Conservation (phyloP, 2,113 vertebrate species). For the Morone saxatilis region DNA sequence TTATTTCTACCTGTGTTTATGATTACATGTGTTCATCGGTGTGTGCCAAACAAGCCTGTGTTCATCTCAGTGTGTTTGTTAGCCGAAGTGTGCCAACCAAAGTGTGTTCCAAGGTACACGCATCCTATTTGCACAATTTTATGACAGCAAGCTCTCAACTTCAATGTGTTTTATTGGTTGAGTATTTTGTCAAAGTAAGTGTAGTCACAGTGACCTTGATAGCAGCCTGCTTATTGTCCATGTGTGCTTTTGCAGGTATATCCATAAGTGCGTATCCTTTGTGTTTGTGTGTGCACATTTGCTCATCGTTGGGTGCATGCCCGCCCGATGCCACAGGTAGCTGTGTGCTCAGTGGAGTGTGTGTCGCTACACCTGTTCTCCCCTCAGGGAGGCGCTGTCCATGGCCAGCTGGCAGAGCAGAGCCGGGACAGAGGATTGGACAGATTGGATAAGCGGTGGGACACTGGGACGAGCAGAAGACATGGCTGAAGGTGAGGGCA, state of each 20-base stretch:
- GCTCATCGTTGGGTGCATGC: slow-evolving; percentile 49
- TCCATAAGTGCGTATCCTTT: neutral
- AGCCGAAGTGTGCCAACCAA: slow-evolving; percentile 19
- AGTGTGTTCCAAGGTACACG: neutral
- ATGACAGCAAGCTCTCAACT: neutral
- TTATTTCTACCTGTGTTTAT: slow-evolving; percentile 34
- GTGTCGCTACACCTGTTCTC: slow-evolving; percentile 80
- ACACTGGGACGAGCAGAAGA: slow-evolving; percentile 68
- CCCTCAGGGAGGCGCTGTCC: slow-evolving; percentile 77
- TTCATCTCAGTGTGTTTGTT: slow-evolving; percentile 25
- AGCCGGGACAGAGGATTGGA: slow-evolving; percentile 67
- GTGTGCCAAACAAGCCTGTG: slow-evolving; percentile 25
- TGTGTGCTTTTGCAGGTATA: neutral
- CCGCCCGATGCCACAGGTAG: slow-evolving; percentile 79
- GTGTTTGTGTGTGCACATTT: slow-evolving; percentile 15
- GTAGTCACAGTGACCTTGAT: neutral
- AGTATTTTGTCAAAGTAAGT: slow-evolving; percentile 5
- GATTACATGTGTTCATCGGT: slow-evolving; percentile 29
- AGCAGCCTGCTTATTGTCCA: neutral
- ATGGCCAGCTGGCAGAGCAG: slow-evolving; percentile 79
- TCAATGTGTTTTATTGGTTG: neutral
- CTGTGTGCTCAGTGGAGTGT: slow-evolving; percentile 77
- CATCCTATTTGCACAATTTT: neutral
- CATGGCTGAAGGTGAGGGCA: slow-evolving; percentile 75
- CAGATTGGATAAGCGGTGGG: slow-evolving; percentile 81